phyloP scores from a whole-genome alignment of 2,113 vertebrate genomes.

The Antennarius striatus region DNA sequence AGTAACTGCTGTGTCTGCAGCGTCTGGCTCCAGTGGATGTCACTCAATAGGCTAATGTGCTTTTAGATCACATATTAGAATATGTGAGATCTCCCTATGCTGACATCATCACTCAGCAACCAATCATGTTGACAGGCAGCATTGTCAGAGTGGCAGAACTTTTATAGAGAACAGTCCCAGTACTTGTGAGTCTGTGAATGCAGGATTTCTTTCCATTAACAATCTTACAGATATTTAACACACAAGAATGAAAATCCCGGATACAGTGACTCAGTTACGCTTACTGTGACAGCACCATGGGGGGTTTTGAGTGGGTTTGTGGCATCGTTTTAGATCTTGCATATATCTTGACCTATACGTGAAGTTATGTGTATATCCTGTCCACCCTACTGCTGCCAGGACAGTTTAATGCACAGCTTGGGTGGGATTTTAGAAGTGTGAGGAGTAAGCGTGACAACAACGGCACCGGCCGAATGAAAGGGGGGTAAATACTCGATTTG shows the following conservation, averaged over 20 bases:
- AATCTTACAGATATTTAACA: neutral
- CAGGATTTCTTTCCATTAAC: too few relatives aligned
- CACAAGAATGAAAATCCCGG: conserved; percentile 12
- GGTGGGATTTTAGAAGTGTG: conserved; percentile 35
- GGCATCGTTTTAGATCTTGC: conserved; percentile 27
- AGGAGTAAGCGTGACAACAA: conserved; percentile 54
- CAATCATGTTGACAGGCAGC: too few relatives aligned
- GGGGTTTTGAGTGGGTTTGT: neutral
- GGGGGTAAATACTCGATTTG: conserved; percentile 33
- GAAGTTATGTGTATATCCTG: conserved; percentile 8
- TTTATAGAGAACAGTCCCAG: too few relatives aligned
- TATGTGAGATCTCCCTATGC: too few relatives aligned
- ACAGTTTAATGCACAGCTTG: conserved; percentile 10
- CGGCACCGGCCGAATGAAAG: conserved; percentile 1
- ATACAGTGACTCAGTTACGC: neutral
- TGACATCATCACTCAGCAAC: too few relatives aligned
- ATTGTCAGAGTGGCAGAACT: too few relatives aligned
- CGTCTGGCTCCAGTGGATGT: too few relatives aligned
- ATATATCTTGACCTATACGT: conserved; percentile 41
- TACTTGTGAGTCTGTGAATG: too few relatives aligned
- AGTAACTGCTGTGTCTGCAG: too few relatives aligned
- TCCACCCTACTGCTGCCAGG: neutral
- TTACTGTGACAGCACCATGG: conserved; percentile 15
- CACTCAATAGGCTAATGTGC: too few relatives aligned
- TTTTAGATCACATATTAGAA: too few relatives aligned